phyloP scores from a whole-genome alignment of 2,888 invertebrate species.

The Hetaerina titia region DNA sequence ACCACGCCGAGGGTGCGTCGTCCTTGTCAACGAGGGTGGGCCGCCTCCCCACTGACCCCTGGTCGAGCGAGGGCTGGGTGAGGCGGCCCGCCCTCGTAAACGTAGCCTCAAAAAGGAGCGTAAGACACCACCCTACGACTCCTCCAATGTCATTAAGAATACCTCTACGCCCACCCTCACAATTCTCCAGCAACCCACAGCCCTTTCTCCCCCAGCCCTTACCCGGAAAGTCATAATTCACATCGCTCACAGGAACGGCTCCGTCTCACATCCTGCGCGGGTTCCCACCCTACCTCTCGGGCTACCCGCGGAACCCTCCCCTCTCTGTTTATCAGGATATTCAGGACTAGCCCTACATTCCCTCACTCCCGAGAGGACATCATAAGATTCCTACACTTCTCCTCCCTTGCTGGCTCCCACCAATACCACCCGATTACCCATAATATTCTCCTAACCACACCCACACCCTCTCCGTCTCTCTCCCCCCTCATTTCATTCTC shows the following conservation, averaged over 20 bases:
- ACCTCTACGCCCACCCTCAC: neutral
- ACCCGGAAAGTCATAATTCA: neutral
- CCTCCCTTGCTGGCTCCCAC: neutral
- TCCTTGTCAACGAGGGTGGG: no score
- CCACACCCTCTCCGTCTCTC: neutral
- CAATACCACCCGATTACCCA: neutral
- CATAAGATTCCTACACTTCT: constrained; percentile 22
- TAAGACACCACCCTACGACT: neutral
- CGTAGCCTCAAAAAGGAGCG: neutral
- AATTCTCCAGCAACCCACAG: neutral
- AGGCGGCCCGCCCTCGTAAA: no score
- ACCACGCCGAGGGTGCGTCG: neutral
- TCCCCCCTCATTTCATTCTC: neutral
- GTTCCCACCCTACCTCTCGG: neutral
- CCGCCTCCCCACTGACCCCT: no score
- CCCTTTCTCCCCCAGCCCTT: neutral
- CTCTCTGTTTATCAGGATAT: constrained; percentile 3
- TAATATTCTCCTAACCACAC: neutral
- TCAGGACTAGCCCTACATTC: constrained; percentile 11
- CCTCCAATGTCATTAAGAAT: neutral
- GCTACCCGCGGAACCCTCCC: neutral
- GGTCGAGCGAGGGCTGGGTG: no score
- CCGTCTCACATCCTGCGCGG: neutral
- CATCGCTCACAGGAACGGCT: neutral
- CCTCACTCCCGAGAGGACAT: constrained; percentile 17